Evolutionary conservation across 30 jellyfish, hydroid and myxozoan species (phyloP), one percentile per base, ranked within the genome.

Genomic region (Pelagia noctiluca): DNA sequence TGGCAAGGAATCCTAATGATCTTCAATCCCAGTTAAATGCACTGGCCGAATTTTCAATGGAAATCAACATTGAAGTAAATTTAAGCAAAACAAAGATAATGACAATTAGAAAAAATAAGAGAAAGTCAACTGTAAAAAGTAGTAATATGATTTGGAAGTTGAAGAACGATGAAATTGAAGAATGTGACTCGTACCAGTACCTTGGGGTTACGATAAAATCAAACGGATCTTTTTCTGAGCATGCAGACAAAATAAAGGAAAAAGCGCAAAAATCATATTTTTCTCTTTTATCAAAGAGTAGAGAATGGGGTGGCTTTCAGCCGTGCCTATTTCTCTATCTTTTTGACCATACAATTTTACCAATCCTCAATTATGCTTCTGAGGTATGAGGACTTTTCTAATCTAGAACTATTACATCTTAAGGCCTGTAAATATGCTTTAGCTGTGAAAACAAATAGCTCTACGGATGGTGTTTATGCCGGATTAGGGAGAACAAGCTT

Each of bases 351-450:
- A 19, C 70, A 33, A 19, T 54, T 18, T 29, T 19, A 19, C n/a
- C n/a, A n/a, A n/a, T n/a, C n/a, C n/a, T n/a, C n/a, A n/a, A n/a
- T n/a, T n/a, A n/a, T n/a, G n/a, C 70, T 33, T 54, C 2, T 54
- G 70, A 33, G 70, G 22, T 54, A 19, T 54, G 70, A 18, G 26
- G 23, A 54, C 21, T 54, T 29, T 4, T 4, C 70, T 54, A 54
- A 54, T 19, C 2, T 54, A 54, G 70, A 54, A 54, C 21, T 33
- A 3, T 33, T 54, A 3, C 70, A 54, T 19, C 70, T 54, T 2
- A 54, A 54, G 26, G 70, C 70, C 26, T 54, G 70, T 54, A 54
- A 54, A 54, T 54, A 54, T 19, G 70, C 70, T 54, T 3, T 54
- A 3, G 70, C 22, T 54, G 70, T 54, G 21, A 29, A 33, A 54